phyloP scores from a whole-genome alignment of 35 echinoderm and acorn worm genomes.

The Chiridota heheva region DNA sequence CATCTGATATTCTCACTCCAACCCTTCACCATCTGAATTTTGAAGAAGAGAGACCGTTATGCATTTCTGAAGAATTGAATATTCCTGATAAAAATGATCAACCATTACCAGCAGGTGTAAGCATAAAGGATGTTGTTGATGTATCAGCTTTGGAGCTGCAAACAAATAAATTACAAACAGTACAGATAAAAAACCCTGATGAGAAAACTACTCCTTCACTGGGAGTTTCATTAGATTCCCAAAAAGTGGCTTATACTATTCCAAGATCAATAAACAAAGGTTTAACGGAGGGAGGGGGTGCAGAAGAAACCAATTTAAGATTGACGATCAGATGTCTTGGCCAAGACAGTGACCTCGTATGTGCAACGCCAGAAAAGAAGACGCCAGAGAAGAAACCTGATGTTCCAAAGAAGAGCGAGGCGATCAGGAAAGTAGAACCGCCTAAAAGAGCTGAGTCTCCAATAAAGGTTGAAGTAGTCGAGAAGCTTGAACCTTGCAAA shows the following conservation, averaged over 20 bases:
- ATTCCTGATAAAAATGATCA: not conserved
- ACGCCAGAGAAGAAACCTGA: constrained; percentile 14
- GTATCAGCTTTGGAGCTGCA: not conserved
- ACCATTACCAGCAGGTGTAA: not conserved
- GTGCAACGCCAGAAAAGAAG: constrained; percentile 32
- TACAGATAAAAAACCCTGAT: too few species aligned
- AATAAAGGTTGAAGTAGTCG: not conserved
- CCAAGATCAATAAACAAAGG: not conserved
- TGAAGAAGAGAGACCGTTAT: constrained; percentile 1
- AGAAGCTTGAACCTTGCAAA: not conserved
- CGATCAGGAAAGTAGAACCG: too few species aligned
- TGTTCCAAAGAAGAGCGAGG: constrained; percentile 1
- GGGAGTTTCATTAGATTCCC: not conserved
- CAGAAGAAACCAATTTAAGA: constrained; percentile 22
- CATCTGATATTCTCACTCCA: not conserved
- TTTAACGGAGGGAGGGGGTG: not conserved
- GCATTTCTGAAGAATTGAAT: constrained; percentile 24
- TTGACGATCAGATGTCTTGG: constrained; percentile 34
- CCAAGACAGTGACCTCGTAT: constrained; percentile 33
- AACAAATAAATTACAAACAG: too few species aligned
- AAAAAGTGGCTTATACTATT: constrained; percentile 17
- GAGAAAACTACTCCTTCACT: too few species aligned
- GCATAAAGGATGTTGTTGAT: not conserved
- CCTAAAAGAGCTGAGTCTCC: too few species aligned
- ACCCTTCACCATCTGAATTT: not conserved